A percentile compares a stretch with the other conserved stretches of the same genome.
phyloP scores from a whole-genome alignment of 1,140 invertebrate genomes.

The Meloidogyne exigua region DNA sequence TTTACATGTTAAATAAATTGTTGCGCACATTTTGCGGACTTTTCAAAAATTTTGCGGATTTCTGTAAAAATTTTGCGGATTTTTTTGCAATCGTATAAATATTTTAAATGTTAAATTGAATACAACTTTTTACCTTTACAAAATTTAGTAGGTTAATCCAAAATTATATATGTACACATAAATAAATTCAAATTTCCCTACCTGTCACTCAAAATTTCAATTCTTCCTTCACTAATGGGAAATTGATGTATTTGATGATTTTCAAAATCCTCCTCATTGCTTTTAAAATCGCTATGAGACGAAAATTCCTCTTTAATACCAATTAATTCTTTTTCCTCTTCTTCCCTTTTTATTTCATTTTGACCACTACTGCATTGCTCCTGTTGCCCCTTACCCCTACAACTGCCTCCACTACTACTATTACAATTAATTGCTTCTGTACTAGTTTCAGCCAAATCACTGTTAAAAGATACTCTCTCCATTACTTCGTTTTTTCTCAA shows the following conservation, averaged over 20 bases:
- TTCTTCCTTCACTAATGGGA: background rate
- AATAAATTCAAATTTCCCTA: background rate
- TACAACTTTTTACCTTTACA: background rate
- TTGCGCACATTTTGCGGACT: no score
- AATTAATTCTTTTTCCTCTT: background rate
- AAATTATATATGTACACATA: background rate
- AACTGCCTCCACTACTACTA: background rate
- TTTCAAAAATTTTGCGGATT: no score
- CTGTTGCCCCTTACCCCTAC: background rate
- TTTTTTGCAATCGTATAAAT: no score
- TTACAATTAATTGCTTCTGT: background rate
- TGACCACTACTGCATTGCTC: background rate
- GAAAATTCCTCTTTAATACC: background rate
- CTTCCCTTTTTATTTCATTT: background rate
- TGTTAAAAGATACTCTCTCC: background rate
- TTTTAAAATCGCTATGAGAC: background rate
- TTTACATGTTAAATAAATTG: no score
- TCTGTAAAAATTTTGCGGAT: no score
- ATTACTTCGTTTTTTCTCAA: background rate
- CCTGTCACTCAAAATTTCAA: background rate
- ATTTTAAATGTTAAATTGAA: no score
- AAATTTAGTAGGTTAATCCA: conserved; percentile 1
- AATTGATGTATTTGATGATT: background rate
- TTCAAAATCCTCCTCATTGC: background rate
- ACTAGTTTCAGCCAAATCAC: background rate